Conservation (phyloP, 1,140 invertebrate genomes). For the Mylabris phalerata region DNA sequence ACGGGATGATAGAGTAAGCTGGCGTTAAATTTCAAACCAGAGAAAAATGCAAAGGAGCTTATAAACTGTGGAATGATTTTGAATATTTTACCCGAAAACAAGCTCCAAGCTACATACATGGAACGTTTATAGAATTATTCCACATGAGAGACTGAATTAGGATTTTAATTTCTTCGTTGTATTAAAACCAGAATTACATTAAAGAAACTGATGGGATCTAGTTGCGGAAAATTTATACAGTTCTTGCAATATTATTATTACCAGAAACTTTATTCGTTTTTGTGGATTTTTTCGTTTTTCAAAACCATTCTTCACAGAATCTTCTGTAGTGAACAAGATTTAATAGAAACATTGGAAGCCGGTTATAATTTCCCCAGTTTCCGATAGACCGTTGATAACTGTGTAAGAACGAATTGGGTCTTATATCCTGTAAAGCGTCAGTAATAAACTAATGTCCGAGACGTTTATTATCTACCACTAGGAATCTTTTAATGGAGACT, state of each 20-base stretch:
- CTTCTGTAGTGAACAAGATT: neutral
- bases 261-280: too few species aligned
- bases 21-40: too few species aligned
- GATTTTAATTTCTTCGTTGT: neutral
- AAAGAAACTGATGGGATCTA: too few species aligned
- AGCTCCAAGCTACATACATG: neutral
- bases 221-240: too few species aligned
- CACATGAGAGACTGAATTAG: neutral
- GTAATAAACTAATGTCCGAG: slow-evolving; percentile 12
- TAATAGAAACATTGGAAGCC: slow-evolving; percentile 12
- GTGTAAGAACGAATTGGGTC: slow-evolving; percentile 10
- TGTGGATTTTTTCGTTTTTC: too few species aligned
- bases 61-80: neutral
- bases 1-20: too few species aligned
- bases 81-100: neutral
- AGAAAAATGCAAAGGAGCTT: too few species aligned
- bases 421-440: slow-evolving; percentile 4
- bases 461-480: slow-evolving; percentile 5
- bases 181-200: too few species aligned
- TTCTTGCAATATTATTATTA: too few species aligned
- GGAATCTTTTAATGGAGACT: too few species aligned
- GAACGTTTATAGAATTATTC: neutral
- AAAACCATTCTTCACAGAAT: too few species aligned
- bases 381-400: slow-evolving; percentile 2
- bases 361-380: neutral